Base-by-base conservation (phyloP, 1,140 invertebrate species). In the Leptinotarsa texana region DNA sequence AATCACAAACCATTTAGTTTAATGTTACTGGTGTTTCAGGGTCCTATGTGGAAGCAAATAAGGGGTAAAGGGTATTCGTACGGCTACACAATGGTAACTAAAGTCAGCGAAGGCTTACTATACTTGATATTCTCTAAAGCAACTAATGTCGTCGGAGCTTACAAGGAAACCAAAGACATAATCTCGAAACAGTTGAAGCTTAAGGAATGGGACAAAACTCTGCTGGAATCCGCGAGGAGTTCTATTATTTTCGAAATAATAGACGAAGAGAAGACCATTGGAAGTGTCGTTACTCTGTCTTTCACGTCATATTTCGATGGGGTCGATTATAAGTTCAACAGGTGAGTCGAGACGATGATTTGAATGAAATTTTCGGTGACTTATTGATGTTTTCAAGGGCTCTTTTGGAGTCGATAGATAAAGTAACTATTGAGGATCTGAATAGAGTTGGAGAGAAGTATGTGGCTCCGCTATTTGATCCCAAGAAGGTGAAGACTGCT, bases 31-130 rank as follows among this genome's bases (percentile, higher is more conserved):
- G 21, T 65, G 11, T 76, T 77, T 47, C 80, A 95, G 91, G 95
- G 96, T 49, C 95, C 95, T 47, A 91, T 97, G 89, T 97, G 94
- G 94, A 90, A 90, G 73, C 89, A 92, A 82, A 92, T 97, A 74
- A 87, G 95, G 81, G 95, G 95, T 33, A 90, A 91, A 78, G 95
- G 95, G 8, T 88, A 95, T n/a, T 89, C 95, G 1, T 98, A 98
- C 85, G 87, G 90, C 62, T 96, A 92, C 86, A 88, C 86, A 57
- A 89, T 95, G 21, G 84, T 85, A 67, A 78, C 89, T 8, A 86
- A 88, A 76, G 88, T 89, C 17, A 89, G 92, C 80, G 91, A 94
- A 85, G 93, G 92, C 0, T 82, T 92, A 1, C 81, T 97, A 3
- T 91, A 90, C 78, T 89, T 96, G 73, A 85, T 89, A 4, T 89